phyloP scores from a whole-genome alignment of 2,888 invertebrate genomes.

The Rhorus exstirpatorius region DNA sequence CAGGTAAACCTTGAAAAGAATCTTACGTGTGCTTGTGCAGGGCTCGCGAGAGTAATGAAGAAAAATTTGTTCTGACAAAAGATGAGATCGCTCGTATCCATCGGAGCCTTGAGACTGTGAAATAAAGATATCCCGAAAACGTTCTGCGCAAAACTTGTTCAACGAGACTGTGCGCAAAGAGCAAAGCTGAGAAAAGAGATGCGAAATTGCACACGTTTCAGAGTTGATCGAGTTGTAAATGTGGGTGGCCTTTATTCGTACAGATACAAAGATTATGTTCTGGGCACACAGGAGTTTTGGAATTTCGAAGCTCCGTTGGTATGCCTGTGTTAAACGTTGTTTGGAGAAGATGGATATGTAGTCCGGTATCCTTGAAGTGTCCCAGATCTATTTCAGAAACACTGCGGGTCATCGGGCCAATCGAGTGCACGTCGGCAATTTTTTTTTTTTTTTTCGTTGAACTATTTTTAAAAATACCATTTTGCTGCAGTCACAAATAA shows the following conservation, averaged over 20 bases:
- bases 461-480: neutral
- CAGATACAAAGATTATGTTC: neutral
- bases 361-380: slow-evolving; percentile 2
- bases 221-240: slow-evolving; percentile 18
- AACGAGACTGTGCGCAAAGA: neutral
- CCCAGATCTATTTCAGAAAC: slow-evolving; percentile 18
- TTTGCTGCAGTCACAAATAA: neutral
- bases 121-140: slow-evolving; percentile 6
- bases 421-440: slow-evolving; percentile 8
- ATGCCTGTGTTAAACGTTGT: slow-evolving; percentile 8
- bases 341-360: neutral
- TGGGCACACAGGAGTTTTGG: slow-evolving; percentile 26
- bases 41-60: slow-evolving; percentile 51
- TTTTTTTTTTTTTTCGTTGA: too few relatives aligned
- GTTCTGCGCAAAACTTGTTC: neutral
- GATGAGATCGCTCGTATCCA: too few relatives aligned
- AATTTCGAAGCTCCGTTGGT: slow-evolving; percentile 13
- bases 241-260: slow-evolving; percentile 49
- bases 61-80: slow-evolving; percentile 33
- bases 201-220: neutral
- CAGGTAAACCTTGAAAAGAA: slow-evolving; percentile 32
- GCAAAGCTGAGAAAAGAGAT: neutral
- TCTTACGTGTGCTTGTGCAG: neutral
- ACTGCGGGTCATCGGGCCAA: slow-evolving; percentile 36
- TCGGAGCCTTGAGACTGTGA: too few relatives aligned